Evolutionary conservation across 2,888 invertebrate species (phyloP).

Genomic region (Geophilus truncorum): DNA sequence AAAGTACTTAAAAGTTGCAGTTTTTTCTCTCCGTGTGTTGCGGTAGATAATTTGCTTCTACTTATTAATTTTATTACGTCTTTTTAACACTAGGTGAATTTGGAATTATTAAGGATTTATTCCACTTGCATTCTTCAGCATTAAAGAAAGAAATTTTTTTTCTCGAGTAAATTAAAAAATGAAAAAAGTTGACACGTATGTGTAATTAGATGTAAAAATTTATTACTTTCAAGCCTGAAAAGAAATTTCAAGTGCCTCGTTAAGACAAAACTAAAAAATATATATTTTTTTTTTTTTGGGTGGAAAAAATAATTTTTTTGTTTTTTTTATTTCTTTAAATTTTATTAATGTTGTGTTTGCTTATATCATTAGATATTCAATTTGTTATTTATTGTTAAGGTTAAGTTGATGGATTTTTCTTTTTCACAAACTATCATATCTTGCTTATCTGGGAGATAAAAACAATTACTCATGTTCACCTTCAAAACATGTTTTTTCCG

Average conservation of each 20-base stretch:
- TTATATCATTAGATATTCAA: neutral
- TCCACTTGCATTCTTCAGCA: neutral
- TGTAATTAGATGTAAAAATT: neutral
- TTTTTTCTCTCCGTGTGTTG: neutral
- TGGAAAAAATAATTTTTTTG: neutral
- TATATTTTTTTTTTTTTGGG: neutral
- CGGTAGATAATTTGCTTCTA: neutral
- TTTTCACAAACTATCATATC: neutral
- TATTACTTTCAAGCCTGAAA: neutral
- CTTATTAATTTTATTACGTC: neutral
- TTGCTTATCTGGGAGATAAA: neutral
- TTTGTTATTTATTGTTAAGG: neutral
- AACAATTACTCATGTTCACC: neutral
- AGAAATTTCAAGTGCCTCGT: neutral
- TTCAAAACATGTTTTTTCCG: neutral
- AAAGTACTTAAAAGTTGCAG: neutral
- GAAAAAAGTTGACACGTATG: neutral
- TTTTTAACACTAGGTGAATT: neutral
- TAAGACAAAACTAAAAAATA: neutral
- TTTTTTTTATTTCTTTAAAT: neutral
- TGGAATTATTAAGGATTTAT: neutral
- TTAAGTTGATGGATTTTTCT: neutral
- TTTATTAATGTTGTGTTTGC: neutral
- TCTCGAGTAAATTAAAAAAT: neutral
- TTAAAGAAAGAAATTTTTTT: neutral